Percentiles rank a stretch among this genome's conserved stretches.
These are phyloP conservation scores for Anas acuta DNA, from an alignment of 2,797 vertebrate genomes.

Conservation along the genomic window DNA sequence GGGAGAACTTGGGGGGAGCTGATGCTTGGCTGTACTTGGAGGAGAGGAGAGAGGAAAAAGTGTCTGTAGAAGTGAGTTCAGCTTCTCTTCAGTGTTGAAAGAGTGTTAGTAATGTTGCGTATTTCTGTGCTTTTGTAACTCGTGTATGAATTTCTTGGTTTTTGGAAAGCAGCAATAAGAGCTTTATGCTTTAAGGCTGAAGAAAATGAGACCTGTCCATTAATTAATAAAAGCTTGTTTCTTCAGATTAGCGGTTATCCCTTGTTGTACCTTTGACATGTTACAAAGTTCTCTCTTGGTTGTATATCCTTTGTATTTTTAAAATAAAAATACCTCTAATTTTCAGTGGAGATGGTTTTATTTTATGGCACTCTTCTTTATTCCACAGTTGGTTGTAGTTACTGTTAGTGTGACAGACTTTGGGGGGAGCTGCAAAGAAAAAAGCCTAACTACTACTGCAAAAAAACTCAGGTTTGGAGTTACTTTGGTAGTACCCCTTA, in stretches of 20 bases:
- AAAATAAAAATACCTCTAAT: neutral
- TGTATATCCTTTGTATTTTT: neutral
- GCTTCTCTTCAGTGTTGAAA: neutral
- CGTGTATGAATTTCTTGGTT: neutral
- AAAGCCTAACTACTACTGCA: too few relatives aligned
- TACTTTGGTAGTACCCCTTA: too few relatives aligned
- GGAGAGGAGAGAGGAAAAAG: neutral
- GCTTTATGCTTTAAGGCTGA: neutral
- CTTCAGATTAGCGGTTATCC: neutral
- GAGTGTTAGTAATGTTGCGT: neutral
- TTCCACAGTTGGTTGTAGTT: neutral
- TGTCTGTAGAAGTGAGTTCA: neutral
- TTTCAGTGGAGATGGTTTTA: neutral
- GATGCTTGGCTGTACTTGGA: neutral
- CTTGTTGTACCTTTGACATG: neutral
- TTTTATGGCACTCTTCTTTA: neutral
- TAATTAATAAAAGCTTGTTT: neutral
- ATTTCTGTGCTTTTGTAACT: neutral
- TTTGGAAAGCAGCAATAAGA: neutral
- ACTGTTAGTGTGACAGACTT: neutral
- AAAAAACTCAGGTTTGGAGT: neutral
- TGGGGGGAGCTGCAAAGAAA: neutral
- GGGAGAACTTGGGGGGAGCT: neutral
- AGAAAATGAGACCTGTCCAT: neutral
- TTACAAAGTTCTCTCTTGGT: neutral